Evolutionary conservation across 2,797 vertebrate genomes (phyloP).

Genomic region (Melanotaenia boesemani): DNA sequence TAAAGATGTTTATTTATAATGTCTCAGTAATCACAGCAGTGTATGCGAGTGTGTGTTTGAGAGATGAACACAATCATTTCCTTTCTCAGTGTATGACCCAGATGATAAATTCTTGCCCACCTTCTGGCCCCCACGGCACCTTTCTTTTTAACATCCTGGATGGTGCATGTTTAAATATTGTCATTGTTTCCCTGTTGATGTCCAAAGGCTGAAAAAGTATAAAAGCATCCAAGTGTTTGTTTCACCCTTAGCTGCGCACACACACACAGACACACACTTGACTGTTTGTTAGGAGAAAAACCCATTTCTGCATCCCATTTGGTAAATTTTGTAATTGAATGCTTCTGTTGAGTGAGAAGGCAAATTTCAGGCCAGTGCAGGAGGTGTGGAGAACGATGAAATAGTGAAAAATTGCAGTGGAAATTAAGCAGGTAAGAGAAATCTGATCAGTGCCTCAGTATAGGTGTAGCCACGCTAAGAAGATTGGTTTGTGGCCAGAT

Average conservation of each 20-base stretch:
- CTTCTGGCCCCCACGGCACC: no score
- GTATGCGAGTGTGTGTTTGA: no score
- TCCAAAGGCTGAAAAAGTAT: neutral
- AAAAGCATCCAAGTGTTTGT: neutral
- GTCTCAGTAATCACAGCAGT: no score
- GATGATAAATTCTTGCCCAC: no score
- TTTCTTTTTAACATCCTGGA: neutral
- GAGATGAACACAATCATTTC: no score
- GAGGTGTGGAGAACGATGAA: neutral
- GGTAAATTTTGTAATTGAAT: slow-evolving; percentile 6
- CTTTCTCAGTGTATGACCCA: no score
- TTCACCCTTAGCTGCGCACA: neutral
- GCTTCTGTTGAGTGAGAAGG: neutral
- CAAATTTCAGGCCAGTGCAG: slow-evolving; percentile 21
- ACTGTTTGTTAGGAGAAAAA: neutral
- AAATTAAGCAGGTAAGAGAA: slow-evolving; percentile 57
- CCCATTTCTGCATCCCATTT: neutral
- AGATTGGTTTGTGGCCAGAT: slow-evolving; percentile 63
- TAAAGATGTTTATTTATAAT: no score
- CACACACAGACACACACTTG: no score
- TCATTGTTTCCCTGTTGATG: neutral
- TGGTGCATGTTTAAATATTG: neutral
- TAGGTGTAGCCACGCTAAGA: slow-evolving; percentile 30
- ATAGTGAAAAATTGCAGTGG: slow-evolving; percentile 25
- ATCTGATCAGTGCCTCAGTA: slow-evolving; percentile 51